Conservation (phyloP, 1,140 invertebrate species). For the Nixonia krombeini region DNA sequence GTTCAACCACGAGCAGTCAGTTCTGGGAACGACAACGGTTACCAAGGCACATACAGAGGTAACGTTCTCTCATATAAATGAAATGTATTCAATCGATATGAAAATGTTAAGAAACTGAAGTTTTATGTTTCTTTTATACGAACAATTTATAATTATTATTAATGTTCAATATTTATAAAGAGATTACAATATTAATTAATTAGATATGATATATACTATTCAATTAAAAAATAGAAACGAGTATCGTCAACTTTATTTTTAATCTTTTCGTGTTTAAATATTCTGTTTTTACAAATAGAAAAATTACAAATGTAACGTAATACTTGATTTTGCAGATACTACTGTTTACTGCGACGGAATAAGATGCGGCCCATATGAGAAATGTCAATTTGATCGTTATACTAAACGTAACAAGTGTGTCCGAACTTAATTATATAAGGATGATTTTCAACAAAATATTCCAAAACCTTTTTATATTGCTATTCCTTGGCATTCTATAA, state of each 20-base stretch:
- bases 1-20: slow-evolving; percentile 67
- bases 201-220: slow-evolving; percentile 41
- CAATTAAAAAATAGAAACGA: too few species aligned
- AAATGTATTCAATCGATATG: background rate
- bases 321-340: slow-evolving; percentile 71
- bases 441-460: too few species aligned
- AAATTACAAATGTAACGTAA: too few species aligned
- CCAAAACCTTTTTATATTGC: too few species aligned
- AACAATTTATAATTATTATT: slow-evolving; percentile 18
- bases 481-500: too few species aligned
- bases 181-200: too few species aligned
- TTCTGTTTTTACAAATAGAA: too few species aligned
- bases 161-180: too few species aligned
- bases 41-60: slow-evolving; percentile 51
- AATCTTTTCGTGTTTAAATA: too few species aligned
- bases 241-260: too few species aligned
- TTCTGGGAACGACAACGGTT: slow-evolving; percentile 57
- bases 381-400: slow-evolving; percentile 76
- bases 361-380: slow-evolving; percentile 78
- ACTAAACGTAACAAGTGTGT: slow-evolving; percentile 79
- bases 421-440: slow-evolving; percentile 74
- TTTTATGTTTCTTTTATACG: background rate
- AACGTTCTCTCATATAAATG: background rate
- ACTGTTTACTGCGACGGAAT: slow-evolving; percentile 78
- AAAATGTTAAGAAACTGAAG: slow-evolving; percentile 27